Base-by-base conservation (phyloP, 2,113 vertebrate genomes). In the Gymnocephalus cernua region DNA sequence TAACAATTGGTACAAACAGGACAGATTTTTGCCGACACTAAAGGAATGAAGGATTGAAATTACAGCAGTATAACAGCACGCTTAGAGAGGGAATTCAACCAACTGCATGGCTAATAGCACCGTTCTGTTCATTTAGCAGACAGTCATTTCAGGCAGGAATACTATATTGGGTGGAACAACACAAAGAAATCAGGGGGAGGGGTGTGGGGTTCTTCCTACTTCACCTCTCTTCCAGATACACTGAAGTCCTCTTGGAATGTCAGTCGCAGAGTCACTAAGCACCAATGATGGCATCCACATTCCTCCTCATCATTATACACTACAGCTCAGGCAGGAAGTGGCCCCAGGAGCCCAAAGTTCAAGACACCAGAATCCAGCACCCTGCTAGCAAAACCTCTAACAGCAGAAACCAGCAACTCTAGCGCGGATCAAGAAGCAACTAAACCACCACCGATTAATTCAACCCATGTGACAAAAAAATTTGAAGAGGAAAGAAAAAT, bases 401-500 rank as follows among this genome's bases (percentile, higher is more conserved):
- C 62, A 68, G 79, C 73, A 91, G 83, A 77, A 78, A 78, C 57
- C 77, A 78, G 75, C 56, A 45, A 65, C 74, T 82, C 53, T 38
- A 78, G 48, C 64, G 74, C 62, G 7, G 54, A 90, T 54, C 61
- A 9, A 82, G 67, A 89, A 90, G 89, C 86, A 63, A 88, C 82
- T 62, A 65, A 89, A 94, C 93, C 93, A 92, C 93, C 95, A 95
- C 92, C 90, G 19, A 90, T 88, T 84, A 80, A 86, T 64, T 81
- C 45, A 82, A 79, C 75, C 82, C 80, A 69, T 23, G 61, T 75
- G 61, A 41, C n/a, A n/a, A 67, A 35, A 54, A 79, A 62, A 44
- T 15, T 48, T 50, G 18, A 57, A 66, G 6, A 45, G 27, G 21
- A 63, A 68, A 63, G 4, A 29, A 48, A 50, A 15, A 77, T 47